These are phyloP conservation scores for Meriones psammophilus DNA, from an alignment of 2,797 vertebrate genomes.

Conservation along the genomic window DNA sequence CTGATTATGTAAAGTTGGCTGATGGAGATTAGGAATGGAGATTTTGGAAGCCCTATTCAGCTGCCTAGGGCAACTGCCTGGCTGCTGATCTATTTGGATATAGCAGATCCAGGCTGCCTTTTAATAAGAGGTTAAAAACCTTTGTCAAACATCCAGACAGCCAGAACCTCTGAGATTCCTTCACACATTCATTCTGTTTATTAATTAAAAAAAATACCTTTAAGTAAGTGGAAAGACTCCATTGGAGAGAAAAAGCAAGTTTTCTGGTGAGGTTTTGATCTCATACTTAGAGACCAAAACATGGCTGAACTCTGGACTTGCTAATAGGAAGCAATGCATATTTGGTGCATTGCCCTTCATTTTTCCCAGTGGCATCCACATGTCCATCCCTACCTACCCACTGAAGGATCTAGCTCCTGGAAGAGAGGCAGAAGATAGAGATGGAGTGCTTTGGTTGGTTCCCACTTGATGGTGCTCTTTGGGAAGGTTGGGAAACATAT, in stretches of 20 bases:
- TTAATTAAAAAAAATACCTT: not conserved
- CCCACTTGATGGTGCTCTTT: not conserved
- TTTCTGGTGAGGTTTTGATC: constrained; percentile 76
- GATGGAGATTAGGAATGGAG: constrained; percentile 53
- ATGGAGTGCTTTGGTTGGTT: not conserved
- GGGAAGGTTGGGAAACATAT: not conserved
- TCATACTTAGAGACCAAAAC: not conserved
- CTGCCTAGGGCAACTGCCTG: constrained; percentile 49
- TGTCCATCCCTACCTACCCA: not conserved
- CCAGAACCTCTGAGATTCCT: constrained; percentile 72
- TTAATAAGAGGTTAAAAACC: constrained; percentile 72
- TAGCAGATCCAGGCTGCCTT: constrained; percentile 62
- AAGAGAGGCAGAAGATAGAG: not conserved
- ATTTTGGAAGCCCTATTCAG: constrained; percentile 58
- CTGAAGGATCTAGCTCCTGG: not conserved
- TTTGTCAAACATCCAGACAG: constrained; percentile 81
- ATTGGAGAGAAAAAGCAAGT: constrained; percentile 81
- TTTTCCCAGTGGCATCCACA: not conserved
- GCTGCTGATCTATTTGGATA: constrained; percentile 33
- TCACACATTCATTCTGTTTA: constrained; percentile 79
- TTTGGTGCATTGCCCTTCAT: fast-evolving
- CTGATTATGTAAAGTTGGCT: not conserved
- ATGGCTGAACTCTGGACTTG: not conserved
- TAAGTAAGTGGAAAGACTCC: constrained; percentile 72
- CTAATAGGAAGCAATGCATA: not conserved